Evolutionary conservation across 2,113 vertebrate species (phyloP).

Genomic region (Gnathochromis pfefferi): DNA sequence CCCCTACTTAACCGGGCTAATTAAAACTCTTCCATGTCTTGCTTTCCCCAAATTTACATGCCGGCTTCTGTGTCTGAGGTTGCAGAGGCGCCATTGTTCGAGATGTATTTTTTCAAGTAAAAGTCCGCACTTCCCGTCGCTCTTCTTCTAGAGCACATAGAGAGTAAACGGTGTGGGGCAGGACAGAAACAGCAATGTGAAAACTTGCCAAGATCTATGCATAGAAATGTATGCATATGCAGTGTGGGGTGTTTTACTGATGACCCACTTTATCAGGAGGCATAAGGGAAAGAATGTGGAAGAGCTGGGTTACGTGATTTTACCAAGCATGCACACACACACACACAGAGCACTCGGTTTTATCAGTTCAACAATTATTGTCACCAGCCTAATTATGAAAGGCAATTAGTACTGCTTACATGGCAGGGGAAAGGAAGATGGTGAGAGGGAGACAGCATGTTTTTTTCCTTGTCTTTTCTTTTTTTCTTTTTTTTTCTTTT

Average conservation of each 20-base stretch:
- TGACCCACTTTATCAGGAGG: slow-evolving; percentile 67
- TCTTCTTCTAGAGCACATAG: background rate
- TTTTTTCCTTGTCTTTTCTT: background rate
- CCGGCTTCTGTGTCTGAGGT: slow-evolving; percentile 38
- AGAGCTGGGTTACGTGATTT: slow-evolving; percentile 20
- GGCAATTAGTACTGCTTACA: slow-evolving; percentile 72
- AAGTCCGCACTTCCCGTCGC: background rate
- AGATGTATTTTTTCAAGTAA: slow-evolving; percentile 4
- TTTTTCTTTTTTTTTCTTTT: background rate
- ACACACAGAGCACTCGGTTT: slow-evolving; percentile 17
- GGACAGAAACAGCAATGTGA: background rate
- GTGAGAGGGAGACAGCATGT: background rate
- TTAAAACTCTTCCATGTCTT: slow-evolving; percentile 69
- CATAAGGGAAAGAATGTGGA: slow-evolving; percentile 26
- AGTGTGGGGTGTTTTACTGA: slow-evolving; percentile 56
- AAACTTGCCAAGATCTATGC: slow-evolving; percentile 7
- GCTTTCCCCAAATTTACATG: slow-evolving; percentile 50
- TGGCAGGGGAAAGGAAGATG: slow-evolving; percentile 21
- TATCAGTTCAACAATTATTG: slow-evolving; percentile 67
- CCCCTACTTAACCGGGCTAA: slow-evolving; percentile 66
- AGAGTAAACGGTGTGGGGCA: background rate
- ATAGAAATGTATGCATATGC: slow-evolving; percentile 10
- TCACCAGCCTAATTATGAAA: slow-evolving; percentile 74
- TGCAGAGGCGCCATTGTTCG: slow-evolving; percentile 16
- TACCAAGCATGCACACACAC: background rate